Base-by-base conservation (phyloP, 2,113 vertebrate genomes). In the Aythya baeri region DNA sequence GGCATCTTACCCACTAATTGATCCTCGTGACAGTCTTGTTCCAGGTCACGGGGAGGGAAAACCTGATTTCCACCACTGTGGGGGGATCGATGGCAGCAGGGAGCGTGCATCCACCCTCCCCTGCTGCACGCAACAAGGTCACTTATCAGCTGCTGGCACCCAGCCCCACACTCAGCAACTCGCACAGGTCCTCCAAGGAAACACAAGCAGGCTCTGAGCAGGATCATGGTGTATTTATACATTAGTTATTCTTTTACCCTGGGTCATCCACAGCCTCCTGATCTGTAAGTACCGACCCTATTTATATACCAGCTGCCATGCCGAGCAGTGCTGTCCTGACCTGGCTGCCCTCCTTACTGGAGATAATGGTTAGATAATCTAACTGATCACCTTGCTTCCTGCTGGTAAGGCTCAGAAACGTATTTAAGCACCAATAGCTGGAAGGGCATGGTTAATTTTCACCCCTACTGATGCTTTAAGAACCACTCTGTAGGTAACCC, bases 351-450 rank as follows among this genome's bases (percentile, higher is more conserved):
- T 91, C 67, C 67, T 92, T 85, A 74, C 59, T 67, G 61, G 50
- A 91, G 93, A 88, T 89, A 85, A 85, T 3, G 31, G 52, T 80
- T 52, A 83, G 87, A 88, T 95, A 95, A 96, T 91, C 91, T 88
- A 75, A 94, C 4, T 88, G 63, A 49, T 32, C 89, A 59, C 67
- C 72, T 91, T 36, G 6, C 77, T 96, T 88, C 93, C 88, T 88
- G 52, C 89, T 90, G 71, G 77, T 44, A 63, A 76, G 72, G 13
- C 41, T 86, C 49, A 73, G 66, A 86, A 91, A 79, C 1, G 0
- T 73, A 43, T 61, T 89, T 73, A 87, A 85, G 75, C 36, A 27
- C 29, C 8, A 17, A 6, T 41, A 91, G 13, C n/a, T 85, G 55
- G 61, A 92, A 86, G 25, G 68, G 17, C 32, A 94, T 29, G 8